Conservation (phyloP, 2,797 vertebrate species). For the Vespertilio murinus region DNA sequence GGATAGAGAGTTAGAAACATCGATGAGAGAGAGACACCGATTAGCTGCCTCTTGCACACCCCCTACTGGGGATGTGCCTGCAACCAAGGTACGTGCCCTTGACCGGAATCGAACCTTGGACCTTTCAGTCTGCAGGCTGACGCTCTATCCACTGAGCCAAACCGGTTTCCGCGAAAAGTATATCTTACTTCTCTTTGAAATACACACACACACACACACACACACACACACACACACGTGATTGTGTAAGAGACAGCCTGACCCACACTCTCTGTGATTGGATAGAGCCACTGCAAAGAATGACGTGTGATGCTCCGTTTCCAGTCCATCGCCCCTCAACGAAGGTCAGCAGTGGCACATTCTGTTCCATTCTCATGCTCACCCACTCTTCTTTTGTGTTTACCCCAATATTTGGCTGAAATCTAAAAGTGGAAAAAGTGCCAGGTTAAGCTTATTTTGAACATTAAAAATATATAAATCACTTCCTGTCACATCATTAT, state of each 20-base stretch:
- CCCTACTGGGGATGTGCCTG: no score
- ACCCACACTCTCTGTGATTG: background rate
- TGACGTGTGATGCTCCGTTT: background rate
- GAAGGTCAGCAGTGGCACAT: background rate
- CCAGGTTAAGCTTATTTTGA: background rate
- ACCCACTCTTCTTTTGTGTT: background rate
- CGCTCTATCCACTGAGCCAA: no score
- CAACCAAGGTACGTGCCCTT: no score
- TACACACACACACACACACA: no score
- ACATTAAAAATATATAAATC: background rate
- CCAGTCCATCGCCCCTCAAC: accelerated
- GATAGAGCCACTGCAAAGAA: background rate
- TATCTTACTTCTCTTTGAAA: background rate
- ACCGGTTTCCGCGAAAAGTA: no score
- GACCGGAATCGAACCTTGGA: no score
- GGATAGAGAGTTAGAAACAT: no score
- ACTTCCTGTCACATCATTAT: background rate
- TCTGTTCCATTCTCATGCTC: background rate
- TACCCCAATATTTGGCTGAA: accelerated
- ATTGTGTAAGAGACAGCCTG: background rate
- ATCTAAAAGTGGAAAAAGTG: background rate
- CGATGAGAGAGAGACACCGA: no score
- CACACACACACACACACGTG: background rate
- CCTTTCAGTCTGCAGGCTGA: no score
- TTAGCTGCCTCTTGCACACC: no score